Evolutionary conservation across 1,140 invertebrate species (phyloP).

Genomic region (Teleopsis dalmanni): DNA sequence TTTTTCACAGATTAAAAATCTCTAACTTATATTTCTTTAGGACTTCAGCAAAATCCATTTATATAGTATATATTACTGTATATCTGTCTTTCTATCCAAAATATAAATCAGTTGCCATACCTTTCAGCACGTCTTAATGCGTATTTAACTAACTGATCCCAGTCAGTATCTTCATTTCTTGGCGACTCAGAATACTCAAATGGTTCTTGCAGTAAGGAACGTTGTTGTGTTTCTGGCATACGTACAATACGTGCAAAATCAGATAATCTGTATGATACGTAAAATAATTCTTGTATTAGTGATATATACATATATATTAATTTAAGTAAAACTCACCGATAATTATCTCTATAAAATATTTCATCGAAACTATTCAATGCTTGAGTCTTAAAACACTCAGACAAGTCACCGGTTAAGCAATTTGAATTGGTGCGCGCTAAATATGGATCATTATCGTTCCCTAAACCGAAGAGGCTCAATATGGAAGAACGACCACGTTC

Average conservation of each 20-base stretch:
- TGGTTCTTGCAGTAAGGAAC: conserved; percentile 55
- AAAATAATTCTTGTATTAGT: conserved; percentile 3
- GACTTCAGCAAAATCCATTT: too few relatives aligned
- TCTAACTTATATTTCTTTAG: too few relatives aligned
- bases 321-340: conserved; percentile 43
- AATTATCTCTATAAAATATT: conserved; percentile 60
- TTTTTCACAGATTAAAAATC: too few relatives aligned
- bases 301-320: background rate
- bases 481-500: conserved; percentile 46
- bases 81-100: background rate
- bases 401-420: conserved; percentile 65
- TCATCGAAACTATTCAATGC: conserved; percentile 64
- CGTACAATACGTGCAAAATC: conserved; percentile 62
- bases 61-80: too few relatives aligned
- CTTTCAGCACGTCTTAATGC: conserved; percentile 60
- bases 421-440: conserved; percentile 60
- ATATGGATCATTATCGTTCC: conserved; percentile 65
- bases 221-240: conserved; percentile 55
- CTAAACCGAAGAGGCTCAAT: conserved; percentile 66
- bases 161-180: conserved; percentile 64
- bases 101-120: conserved; percentile 35
- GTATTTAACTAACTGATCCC: conserved; percentile 70
- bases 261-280: conserved; percentile 47
- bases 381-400: conserved; percentile 72
- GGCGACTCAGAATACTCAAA: conserved; percentile 60